Percentiles rank a stretch among this genome's conserved stretches.
Evolutionary conservation across 2,888 invertebrate genomes (phyloP).

Genomic region (Sarcophaga carnaria): DNA sequence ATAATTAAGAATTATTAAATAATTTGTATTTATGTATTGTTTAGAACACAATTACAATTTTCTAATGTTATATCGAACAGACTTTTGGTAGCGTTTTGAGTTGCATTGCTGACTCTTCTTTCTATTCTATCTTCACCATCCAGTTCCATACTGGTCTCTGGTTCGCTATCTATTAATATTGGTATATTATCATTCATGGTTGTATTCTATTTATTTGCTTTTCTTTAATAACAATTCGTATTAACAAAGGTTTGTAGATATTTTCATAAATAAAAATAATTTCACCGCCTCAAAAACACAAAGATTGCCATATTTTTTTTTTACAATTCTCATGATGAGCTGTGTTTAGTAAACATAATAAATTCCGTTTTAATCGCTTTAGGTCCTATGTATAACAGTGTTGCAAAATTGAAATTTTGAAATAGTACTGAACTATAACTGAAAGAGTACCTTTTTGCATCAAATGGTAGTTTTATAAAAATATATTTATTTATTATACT

Average conservation of each 20-base stretch:
- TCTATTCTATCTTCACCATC: conserved; percentile 53
- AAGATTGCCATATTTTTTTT: neutral
- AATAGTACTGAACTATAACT: too few relatives aligned
- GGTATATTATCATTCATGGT: conserved; percentile 45
- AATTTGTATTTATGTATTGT: neutral
- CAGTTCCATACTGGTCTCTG: conserved; percentile 68
- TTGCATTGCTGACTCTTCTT: conserved; percentile 17
- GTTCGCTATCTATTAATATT: conserved; percentile 70
- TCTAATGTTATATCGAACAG: conserved; percentile 73
- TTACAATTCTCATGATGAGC: neutral
- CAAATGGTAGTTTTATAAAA: too few relatives aligned
- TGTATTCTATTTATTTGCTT: neutral
- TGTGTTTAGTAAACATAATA: too few relatives aligned
- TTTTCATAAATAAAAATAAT: neutral
- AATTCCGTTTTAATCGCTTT: too few relatives aligned
- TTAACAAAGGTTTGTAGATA: neutral
- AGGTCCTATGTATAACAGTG: too few relatives aligned
- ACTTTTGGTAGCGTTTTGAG: conserved; percentile 67
- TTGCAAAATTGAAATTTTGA: too few relatives aligned
- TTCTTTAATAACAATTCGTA: neutral
- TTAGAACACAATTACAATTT: conserved; percentile 69
- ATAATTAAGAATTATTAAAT: neutral
- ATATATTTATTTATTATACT: too few relatives aligned
- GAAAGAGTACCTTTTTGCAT: too few relatives aligned
- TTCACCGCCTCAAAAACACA: neutral